A percentile compares a stretch with the other conserved stretches of the same genome.
Conservation (phyloP, 2,113 vertebrate genomes). For the Grammatotria lemairii region DNA sequence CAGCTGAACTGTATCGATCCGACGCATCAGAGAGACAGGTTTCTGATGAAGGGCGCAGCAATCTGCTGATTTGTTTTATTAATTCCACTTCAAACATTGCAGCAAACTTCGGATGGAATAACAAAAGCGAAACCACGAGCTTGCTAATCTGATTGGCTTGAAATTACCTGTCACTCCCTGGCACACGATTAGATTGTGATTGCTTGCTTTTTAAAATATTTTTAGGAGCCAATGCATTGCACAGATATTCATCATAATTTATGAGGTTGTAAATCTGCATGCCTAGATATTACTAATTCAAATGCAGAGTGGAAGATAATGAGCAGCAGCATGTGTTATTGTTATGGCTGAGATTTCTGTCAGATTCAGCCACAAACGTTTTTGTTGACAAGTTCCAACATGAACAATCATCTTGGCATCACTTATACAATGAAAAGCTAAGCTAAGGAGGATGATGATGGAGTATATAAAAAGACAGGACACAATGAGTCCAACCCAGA, state of each 20-base stretch:
- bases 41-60: neutral
- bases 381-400: slow-evolving; percentile 5
- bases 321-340: neutral
- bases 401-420: slow-evolving; percentile 17
- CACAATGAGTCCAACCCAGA: slow-evolving; percentile 17
- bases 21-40: neutral
- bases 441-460: neutral
- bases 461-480: slow-evolving; percentile 14
- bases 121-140: neutral
- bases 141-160: neutral
- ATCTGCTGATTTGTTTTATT: neutral
- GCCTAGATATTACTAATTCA: neutral
- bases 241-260: neutral
- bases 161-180: neutral
- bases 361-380: neutral
- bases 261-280: neutral
- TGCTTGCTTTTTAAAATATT: neutral
- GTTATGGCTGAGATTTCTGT: neutral
- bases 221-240: neutral
- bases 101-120: neutral
- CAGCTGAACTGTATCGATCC: slow-evolving; percentile 8
- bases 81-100: neutral
- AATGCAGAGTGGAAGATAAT: neutral
- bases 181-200: neutral
- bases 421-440: neutral